phyloP scores from a whole-genome alignment of 2,113 vertebrate species.

The Pipa parva region DNA sequence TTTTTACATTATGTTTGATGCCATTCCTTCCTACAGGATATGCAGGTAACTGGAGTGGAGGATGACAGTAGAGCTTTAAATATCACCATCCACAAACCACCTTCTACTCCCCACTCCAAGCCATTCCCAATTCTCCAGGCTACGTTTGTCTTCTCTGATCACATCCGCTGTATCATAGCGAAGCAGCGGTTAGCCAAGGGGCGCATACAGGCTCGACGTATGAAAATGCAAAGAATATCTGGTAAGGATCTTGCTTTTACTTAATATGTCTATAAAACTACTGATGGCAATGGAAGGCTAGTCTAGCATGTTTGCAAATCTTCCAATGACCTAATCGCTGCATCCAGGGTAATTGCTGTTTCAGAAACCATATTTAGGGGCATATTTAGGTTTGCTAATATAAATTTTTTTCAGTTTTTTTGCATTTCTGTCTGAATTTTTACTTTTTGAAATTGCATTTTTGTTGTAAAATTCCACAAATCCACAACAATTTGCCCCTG shows the following conservation, averaged over 20 bases:
- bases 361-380: too few relatives aligned
- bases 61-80: slow-evolving; percentile 93
- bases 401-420: too few relatives aligned
- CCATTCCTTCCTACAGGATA: slow-evolving; percentile 71
- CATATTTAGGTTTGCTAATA: too few relatives aligned
- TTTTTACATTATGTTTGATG: neutral
- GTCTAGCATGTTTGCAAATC: too few relatives aligned
- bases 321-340: too few relatives aligned
- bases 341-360: too few relatives aligned
- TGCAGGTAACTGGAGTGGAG: slow-evolving; percentile 96
- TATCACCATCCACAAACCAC: slow-evolving; percentile 92
- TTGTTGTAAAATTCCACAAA: too few relatives aligned
- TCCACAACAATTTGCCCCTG: too few relatives aligned
- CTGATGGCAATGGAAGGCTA: neutral
- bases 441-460: too few relatives aligned
- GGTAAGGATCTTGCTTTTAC: slow-evolving; percentile 58
- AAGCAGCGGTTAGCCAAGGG: slow-evolving; percentile 95
- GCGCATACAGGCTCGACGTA: slow-evolving; percentile 90
- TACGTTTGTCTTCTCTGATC: slow-evolving; percentile 91
- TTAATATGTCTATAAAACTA: rapidly evolving
- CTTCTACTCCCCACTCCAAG: slow-evolving; percentile 91
- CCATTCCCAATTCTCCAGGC: slow-evolving; percentile 97
- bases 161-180: slow-evolving; percentile 97
- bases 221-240: slow-evolving; percentile 97
- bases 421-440: too few relatives aligned